Conservation (phyloP, 2,888 invertebrate genomes). For the Tribolium freemani region DNA sequence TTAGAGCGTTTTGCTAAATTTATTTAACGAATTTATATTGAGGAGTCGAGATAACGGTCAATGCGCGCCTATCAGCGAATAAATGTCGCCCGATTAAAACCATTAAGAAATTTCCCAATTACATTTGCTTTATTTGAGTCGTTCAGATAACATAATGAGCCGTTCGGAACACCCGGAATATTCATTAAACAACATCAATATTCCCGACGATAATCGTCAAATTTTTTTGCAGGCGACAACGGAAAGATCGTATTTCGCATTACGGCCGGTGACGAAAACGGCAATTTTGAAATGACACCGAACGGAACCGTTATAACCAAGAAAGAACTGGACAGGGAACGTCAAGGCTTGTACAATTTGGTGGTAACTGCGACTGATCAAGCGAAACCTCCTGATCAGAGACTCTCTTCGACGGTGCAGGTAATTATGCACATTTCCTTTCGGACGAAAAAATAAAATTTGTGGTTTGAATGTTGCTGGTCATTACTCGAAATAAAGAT, state of each 20-base stretch:
- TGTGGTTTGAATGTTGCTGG: background rate
- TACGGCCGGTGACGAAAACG: conserved; percentile 83
- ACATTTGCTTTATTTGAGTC: conserved; percentile 42
- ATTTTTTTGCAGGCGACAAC: conserved; percentile 79
- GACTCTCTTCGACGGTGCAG: conserved; percentile 89
- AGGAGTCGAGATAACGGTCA: too few relatives aligned
- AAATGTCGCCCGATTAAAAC: conserved; percentile 37
- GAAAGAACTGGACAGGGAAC: conserved; percentile 86
- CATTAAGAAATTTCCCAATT: conserved; percentile 46
- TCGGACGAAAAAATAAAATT: conserved; percentile 20
- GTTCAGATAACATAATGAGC: conserved; percentile 40
- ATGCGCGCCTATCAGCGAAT: conserved; percentile 25
- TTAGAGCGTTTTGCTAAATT: background rate
- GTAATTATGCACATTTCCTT: conserved; percentile 65
- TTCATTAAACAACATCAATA: conserved; percentile 34
- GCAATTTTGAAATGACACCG: conserved; percentile 83
- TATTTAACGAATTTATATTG: too few relatives aligned
- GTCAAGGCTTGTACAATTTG: conserved; percentile 84
- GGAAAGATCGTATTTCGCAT: conserved; percentile 87
- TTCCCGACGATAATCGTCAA: conserved; percentile 8
- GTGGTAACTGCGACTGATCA: conserved; percentile 89
- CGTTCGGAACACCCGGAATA: conserved; percentile 40
- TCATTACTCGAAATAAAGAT: conserved; percentile 5
- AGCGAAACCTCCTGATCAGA: conserved; percentile 80
- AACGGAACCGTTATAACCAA: conserved; percentile 90